Conservation (phyloP, 2,113 vertebrate genomes). For the Ochotona curzoniae region DNA sequence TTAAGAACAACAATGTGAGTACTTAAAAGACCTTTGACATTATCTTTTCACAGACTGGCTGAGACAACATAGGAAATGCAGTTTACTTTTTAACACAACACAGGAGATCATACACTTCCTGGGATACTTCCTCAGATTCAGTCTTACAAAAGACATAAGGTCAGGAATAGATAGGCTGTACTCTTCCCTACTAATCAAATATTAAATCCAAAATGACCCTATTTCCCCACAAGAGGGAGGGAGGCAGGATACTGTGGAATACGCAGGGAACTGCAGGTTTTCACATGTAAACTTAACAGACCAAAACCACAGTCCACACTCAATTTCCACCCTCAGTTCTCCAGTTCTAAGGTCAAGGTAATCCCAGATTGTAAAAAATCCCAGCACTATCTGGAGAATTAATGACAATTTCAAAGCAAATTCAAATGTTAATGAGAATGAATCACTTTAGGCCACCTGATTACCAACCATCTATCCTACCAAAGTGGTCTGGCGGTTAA, state of each 20-base stretch:
- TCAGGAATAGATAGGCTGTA: background rate
- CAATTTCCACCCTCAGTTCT: background rate
- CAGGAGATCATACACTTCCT: slow-evolving; percentile 21
- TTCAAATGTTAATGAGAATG: slow-evolving; percentile 48
- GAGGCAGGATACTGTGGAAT: background rate
- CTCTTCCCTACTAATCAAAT: slow-evolving; percentile 25
- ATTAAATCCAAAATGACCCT: slow-evolving; percentile 44
- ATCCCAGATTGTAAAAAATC: slow-evolving; percentile 30
- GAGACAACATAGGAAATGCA: background rate
- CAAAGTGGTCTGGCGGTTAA: background rate
- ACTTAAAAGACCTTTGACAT: slow-evolving; percentile 21
- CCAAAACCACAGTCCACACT: background rate
- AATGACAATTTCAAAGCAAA: slow-evolving; percentile 49
- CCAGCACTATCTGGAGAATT: slow-evolving; percentile 17
- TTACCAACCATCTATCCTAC: background rate
- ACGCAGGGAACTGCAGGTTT: slow-evolving; percentile 24
- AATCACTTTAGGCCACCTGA: slow-evolving; percentile 16
- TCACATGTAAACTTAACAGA: background rate
- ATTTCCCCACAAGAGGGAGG: background rate
- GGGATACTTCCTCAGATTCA: background rate
- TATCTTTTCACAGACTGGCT: background rate
- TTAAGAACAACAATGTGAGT: slow-evolving; percentile 24
- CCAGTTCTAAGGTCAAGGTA: background rate
- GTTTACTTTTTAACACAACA: slow-evolving; percentile 8
- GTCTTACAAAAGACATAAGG: background rate